A percentile compares a stretch with the other conserved stretches of the same genome.
Conservation (phyloP, 2,113 vertebrate species). For the Ptyas mucosa region DNA sequence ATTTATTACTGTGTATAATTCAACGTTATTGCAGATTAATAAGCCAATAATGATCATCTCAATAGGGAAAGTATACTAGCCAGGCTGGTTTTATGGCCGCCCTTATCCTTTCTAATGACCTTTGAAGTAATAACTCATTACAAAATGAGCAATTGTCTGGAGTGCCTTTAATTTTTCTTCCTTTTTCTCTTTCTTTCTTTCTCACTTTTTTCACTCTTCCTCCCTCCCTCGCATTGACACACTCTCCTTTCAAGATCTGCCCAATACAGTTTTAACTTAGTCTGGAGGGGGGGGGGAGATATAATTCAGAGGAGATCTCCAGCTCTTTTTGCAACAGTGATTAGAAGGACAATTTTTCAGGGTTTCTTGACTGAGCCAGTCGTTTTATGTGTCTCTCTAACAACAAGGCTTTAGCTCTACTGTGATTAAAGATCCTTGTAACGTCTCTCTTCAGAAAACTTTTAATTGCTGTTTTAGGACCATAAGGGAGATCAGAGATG, state of each 20-base stretch:
- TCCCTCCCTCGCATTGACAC: background rate
- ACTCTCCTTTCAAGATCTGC: slow-evolving; percentile 4
- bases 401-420: background rate
- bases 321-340: background rate
- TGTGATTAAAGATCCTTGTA: background rate
- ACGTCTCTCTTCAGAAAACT: background rate
- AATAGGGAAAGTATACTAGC: slow-evolving; percentile 42
- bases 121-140: slow-evolving; percentile 55
- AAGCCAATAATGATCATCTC: slow-evolving; percentile 60
- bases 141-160: slow-evolving; percentile 39
- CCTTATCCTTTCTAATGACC: slow-evolving; percentile 53
- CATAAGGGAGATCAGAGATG: background rate
- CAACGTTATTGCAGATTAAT: slow-evolving; percentile 58
- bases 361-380: background rate
- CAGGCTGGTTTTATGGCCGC: slow-evolving; percentile 52
- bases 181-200: background rate
- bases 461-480: background rate
- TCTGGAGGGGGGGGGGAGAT: background rate
- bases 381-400: background rate
- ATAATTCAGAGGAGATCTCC: background rate
- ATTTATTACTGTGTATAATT: slow-evolving; percentile 59
- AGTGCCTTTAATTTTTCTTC: slow-evolving; percentile 17
- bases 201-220: no score
- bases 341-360: background rate
- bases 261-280: background rate